A percentile compares a stretch with the other conserved stretches of the same genome.
Conservation (phyloP, 2,888 invertebrate genomes). For the Drosophila seclusa region DNA sequence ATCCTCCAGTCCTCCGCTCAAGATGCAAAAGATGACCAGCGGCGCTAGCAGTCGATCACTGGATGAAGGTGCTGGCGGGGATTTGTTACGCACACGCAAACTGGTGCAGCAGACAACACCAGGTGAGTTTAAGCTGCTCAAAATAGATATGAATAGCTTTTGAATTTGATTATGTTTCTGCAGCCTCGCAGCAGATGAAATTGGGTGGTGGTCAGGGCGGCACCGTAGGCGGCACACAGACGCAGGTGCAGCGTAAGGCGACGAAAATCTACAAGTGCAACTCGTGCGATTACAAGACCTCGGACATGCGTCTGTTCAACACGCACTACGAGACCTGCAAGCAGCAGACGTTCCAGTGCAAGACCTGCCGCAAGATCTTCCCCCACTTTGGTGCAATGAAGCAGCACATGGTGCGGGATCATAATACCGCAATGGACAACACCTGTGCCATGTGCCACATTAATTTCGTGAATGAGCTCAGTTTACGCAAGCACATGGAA, state of each 20-base stretch:
- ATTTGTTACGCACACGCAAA: constrained; percentile 70
- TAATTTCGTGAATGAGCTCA: constrained; percentile 83
- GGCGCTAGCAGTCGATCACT: constrained; percentile 70
- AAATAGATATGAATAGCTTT: not conserved
- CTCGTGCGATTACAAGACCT: constrained; percentile 85
- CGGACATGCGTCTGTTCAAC: constrained; percentile 84
- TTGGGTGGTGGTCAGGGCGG: constrained; percentile 55
- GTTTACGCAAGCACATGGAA: constrained; percentile 85
- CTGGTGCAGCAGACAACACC: constrained; percentile 75
- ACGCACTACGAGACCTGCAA: constrained; percentile 85
- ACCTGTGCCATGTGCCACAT: constrained; percentile 84
- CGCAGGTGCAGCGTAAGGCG: constrained; percentile 79
- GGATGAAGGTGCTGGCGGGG: constrained; percentile 66
- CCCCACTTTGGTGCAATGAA: constrained; percentile 83
- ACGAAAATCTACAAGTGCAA: constrained; percentile 85
- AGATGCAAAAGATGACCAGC: constrained; percentile 83
- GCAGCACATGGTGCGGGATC: constrained; percentile 84
- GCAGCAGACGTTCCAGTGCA: constrained; percentile 85
- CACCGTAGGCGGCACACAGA: constrained; percentile 67
- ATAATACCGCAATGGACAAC: constrained; percentile 83
- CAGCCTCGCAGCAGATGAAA: constrained; percentile 65
- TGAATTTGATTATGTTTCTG: not conserved
- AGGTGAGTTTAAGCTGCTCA: constrained; percentile 53
- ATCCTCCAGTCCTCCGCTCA: constrained; percentile 79
- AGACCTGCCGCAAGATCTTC: constrained; percentile 84